A percentile compares a stretch with the other conserved stretches of the same genome.
phyloP scores from a whole-genome alignment of 2,888 invertebrate genomes.

The Yponomeuta sedellus region DNA sequence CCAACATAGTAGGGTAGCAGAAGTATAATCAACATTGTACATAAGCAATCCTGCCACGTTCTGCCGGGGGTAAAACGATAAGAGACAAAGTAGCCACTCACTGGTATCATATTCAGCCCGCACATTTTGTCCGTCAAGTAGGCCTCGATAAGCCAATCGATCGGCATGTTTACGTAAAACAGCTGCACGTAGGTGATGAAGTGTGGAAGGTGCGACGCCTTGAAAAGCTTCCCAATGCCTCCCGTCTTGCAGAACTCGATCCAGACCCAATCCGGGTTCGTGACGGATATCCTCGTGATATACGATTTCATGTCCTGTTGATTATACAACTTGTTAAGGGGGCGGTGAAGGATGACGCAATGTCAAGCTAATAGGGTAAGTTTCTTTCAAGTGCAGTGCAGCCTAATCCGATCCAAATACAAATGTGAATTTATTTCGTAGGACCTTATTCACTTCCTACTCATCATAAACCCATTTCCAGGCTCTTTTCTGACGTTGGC shows the following conservation, averaged over 20 bases:
- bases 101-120: constrained; percentile 83
- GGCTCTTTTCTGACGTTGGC: too few species aligned
- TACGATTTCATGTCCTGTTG: constrained; percentile 50
- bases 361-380: too few species aligned
- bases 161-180: constrained; percentile 97
- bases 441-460: too few species aligned
- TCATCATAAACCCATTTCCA: too few species aligned
- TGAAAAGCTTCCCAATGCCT: constrained; percentile 97
- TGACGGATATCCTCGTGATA: constrained; percentile 30
- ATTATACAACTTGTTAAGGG: neutral
- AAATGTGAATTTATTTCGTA: too few species aligned
- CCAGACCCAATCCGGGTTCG: constrained; percentile 88
- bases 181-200: constrained; percentile 95
- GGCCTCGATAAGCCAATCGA: constrained; percentile 96
- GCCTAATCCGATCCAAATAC: too few species aligned
- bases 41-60: too few species aligned
- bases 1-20: too few species aligned
- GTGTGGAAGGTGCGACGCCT: constrained; percentile 89
- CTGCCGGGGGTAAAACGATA: neutral
- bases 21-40: too few species aligned
- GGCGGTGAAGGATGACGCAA: too few species aligned
- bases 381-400: too few species aligned
- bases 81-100: constrained; percentile 55
- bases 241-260: constrained; percentile 96
- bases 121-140: constrained; percentile 94